phyloP scores from a whole-genome alignment of 2,888 invertebrate species.

The Argyresthia albistria region DNA sequence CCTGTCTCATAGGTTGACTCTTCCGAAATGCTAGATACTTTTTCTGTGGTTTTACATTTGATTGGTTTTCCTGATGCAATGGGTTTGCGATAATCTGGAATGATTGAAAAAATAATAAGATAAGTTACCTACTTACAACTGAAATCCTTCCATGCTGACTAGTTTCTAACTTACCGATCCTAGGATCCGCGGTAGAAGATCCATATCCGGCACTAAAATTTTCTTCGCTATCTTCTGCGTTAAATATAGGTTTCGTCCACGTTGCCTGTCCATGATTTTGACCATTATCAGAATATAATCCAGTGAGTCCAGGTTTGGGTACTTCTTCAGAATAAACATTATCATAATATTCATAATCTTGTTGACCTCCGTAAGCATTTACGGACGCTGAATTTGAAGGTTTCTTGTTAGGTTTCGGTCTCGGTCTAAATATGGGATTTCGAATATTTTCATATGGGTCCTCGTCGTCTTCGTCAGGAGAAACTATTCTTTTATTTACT shows the following conservation, averaged over 20 bases:
- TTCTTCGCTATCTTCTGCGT: constrained; percentile 28
- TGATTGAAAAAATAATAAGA: neutral
- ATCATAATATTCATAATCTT: constrained; percentile 24
- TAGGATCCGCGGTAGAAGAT: constrained; percentile 50
- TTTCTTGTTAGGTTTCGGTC: constrained; percentile 9
- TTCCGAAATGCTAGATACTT: constrained; percentile 23
- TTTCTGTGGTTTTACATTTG: constrained; percentile 24
- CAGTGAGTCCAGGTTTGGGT: constrained; percentile 50
- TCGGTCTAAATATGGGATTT: constrained; percentile 29
- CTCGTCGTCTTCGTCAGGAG: constrained; percentile 32
- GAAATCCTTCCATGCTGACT: neutral
- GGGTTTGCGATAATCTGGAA: constrained; percentile 17
- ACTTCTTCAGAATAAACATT: constrained; percentile 43
- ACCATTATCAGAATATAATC: constrained; percentile 45
- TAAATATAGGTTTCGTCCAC: constrained; percentile 16
- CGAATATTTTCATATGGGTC: constrained; percentile 62
- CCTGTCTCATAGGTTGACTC: constrained; percentile 25
- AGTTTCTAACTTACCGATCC: constrained; percentile 28
- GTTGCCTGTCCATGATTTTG: constrained; percentile 26
- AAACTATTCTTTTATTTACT: constrained; percentile 25
- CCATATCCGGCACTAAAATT: constrained; percentile 31
- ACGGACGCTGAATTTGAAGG: too few relatives aligned
- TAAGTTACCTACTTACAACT: neutral
- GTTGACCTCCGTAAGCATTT: too few relatives aligned
- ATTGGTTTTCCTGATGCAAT: constrained; percentile 4